Evolutionary conservation across 2,113 vertebrate genomes (phyloP).

Genomic region (Spizaetus ornatus): DNA sequence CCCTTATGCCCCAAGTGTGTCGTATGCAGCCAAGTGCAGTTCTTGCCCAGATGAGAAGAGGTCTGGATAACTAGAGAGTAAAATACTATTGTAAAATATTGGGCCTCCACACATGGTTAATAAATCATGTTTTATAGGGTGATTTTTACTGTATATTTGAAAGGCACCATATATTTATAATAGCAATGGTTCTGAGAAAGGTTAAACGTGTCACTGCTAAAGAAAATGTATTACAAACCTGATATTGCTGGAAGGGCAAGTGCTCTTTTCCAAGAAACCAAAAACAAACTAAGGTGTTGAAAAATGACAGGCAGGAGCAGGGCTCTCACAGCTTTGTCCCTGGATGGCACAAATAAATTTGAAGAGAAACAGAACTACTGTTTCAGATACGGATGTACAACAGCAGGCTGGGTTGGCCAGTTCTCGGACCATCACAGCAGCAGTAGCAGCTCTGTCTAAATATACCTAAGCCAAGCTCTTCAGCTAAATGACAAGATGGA

Average conservation of each 20-base stretch:
- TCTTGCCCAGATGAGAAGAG: background rate
- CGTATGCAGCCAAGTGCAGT: background rate
- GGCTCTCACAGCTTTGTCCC: background rate
- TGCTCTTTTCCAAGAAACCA: background rate
- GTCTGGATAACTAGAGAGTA: background rate
- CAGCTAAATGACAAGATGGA: background rate
- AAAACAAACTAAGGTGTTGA: background rate
- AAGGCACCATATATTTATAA: background rate
- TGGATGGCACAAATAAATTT: background rate
- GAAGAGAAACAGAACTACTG: background rate
- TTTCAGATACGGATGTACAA: background rate
- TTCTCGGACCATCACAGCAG: background rate
- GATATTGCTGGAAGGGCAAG: background rate
- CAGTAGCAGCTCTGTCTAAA: background rate
- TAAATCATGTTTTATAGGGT: background rate
- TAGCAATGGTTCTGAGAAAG: background rate
- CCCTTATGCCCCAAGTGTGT: background rate
- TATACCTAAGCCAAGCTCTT: background rate
- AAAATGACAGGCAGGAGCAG: background rate
- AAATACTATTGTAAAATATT: background rate
- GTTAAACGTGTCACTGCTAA: background rate
- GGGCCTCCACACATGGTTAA: background rate
- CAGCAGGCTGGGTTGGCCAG: fast-evolving
- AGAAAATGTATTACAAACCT: background rate
- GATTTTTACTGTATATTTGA: conserved; percentile 12